phyloP scores from a whole-genome alignment of 2,113 vertebrate genomes.

The Melanerpes aurifrons region DNA sequence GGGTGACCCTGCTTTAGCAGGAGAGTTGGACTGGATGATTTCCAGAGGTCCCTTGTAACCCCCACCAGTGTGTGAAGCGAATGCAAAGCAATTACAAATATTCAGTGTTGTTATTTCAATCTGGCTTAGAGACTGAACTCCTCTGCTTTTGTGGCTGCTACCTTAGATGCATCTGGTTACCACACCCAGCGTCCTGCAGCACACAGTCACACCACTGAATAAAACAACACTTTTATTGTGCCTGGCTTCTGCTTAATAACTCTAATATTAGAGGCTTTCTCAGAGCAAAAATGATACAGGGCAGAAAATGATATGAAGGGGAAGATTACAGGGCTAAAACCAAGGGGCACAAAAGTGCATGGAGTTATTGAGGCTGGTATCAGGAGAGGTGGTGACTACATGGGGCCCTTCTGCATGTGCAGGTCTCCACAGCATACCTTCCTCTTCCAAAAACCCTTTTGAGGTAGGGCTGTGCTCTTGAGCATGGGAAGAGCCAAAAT shows the following conservation, averaged over 20 bases:
- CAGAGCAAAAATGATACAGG: background rate
- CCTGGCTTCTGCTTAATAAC: constrained; percentile 2
- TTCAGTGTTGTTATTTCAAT: background rate
- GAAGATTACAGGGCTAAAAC: background rate
- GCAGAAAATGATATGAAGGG: background rate
- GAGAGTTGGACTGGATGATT: too few species aligned
- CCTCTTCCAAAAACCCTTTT: background rate
- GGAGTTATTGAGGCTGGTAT: background rate
- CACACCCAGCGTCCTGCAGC: rapidly evolving
- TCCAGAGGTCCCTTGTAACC: too few species aligned
- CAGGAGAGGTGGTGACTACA: background rate
- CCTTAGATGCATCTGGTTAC: background rate
- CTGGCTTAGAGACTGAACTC: background rate
- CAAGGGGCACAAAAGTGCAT: background rate
- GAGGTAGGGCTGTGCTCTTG: background rate
- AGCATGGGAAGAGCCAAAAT: background rate
- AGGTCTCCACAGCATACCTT: background rate
- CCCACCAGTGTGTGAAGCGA: background rate
- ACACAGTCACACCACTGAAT: background rate
- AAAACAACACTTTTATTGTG: constrained; percentile 57
- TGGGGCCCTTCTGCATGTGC: background rate
- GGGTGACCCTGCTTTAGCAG: too few species aligned
- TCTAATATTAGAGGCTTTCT: background rate
- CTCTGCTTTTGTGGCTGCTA: background rate
- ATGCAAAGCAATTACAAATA: background rate